Base-by-base conservation (phyloP, 2,113 vertebrate species). In the Otus sunia region DNA sequence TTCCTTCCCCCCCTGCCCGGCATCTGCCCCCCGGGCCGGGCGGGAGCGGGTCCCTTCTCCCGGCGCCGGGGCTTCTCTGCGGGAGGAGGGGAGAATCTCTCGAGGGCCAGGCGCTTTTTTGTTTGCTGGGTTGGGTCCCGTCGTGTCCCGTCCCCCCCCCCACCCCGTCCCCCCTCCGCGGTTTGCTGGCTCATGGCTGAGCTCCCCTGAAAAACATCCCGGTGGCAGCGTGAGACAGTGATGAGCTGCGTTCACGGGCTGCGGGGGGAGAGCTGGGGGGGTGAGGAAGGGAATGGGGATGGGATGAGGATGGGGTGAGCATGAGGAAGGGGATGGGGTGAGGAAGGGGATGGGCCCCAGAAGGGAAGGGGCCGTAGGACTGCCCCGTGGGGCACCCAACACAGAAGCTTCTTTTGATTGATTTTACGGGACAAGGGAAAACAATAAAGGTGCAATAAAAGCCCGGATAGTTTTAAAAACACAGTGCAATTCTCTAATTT, bases 401-500 rank as follows among this genome's bases (percentile, higher is more conserved):
- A 5, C 55, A 5, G 88, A 50, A 10, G 30, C n/a, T 62, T 34
- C 39, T 43, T 64, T 36, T 36, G 34, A 81, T 39, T 34, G 81
- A 59, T 81, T 17, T 30, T 43, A 5, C 9, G 86, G 74, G 71
- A 60, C 39, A 3, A 30, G 81, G n/a, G 17, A 26, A 85, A 52
- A 92, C 85, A 92, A 90, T 2, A 41, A 64, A 55, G 78, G 10
- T 5, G 26, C n/a, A 1, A 6, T 9, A 34, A 79, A 21, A 36
- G 50, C 18, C 59, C 19, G 4, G 6, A 19, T 11, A 3, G 19
- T 26, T 79, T 4, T 3, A 29, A 67, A 52, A 32, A 0, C 23
- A 9, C 37, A 15, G 3, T 4, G 8, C 45, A 4, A 0, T n/a
- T 39, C 15, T 36, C 52, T 15, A 32, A 1, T 27, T 5, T 50